Evolutionary conservation across 2,113 vertebrate genomes (phyloP).

Genomic region (Cairina moschata): DNA sequence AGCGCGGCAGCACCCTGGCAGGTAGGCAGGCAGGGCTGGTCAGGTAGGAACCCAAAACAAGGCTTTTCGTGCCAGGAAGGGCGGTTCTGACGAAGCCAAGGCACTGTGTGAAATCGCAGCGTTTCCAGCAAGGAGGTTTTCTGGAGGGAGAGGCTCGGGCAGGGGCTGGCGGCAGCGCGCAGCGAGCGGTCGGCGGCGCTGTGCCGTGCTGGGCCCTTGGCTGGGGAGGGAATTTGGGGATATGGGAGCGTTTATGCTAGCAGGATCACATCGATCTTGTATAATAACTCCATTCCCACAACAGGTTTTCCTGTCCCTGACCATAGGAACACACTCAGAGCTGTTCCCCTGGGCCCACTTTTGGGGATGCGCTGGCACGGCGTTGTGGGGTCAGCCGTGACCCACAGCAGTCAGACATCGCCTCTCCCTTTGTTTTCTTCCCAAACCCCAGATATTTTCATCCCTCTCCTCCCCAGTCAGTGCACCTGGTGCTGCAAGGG

Average conservation of each 20-base stretch:
- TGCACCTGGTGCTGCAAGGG: fast-evolving
- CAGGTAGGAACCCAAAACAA: neutral
- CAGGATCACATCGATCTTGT: neutral
- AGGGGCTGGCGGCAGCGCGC: neutral
- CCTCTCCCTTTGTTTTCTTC: neutral
- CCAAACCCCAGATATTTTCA: neutral
- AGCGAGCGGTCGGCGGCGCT: fast-evolving
- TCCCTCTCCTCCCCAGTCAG: neutral
- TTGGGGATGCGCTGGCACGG: neutral
- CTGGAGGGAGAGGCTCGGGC: fast-evolving
- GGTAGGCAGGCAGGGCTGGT: neutral
- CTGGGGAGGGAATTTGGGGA: neutral
- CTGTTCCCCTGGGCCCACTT: neutral
- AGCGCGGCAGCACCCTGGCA: neutral
- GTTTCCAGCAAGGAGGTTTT: neutral
- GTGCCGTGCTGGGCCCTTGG: neutral
- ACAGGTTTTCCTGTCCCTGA: neutral
- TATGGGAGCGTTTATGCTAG: neutral
- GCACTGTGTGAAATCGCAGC: fast-evolving
- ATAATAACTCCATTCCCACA: neutral
- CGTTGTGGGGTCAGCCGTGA: neutral
- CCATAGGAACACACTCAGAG: fast-evolving
- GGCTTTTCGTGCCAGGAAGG: neutral
- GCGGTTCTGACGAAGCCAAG: fast-evolving
- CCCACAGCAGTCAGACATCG: neutral